Conservation (phyloP, 1,140 invertebrate species). For the Aphaenogaster rudis region DNA sequence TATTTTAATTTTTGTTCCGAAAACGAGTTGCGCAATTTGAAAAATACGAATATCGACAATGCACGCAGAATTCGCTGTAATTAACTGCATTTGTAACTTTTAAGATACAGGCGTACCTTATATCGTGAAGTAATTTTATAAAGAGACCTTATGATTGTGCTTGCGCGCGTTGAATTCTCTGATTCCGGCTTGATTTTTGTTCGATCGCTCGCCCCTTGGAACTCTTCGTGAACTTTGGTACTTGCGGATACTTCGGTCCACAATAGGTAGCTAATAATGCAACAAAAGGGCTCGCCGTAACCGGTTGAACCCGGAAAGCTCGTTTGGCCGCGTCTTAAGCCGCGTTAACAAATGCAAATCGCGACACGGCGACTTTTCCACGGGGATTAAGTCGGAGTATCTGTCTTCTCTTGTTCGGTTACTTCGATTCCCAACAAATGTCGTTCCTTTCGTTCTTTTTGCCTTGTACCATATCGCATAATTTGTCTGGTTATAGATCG, state of each 20-base stretch:
- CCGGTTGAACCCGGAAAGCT: constrained; percentile 82
- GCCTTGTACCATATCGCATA: neutral
- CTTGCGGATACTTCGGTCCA: constrained; percentile 51
- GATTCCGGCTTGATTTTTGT: constrained; percentile 16
- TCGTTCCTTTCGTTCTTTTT: constrained; percentile 18
- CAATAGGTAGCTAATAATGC: constrained; percentile 78
- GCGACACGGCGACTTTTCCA: constrained; percentile 73
- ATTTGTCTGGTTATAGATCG: constrained; percentile 23
- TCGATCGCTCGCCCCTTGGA: neutral
- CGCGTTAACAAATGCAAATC: constrained; percentile 81
- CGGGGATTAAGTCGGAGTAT: constrained; percentile 72
- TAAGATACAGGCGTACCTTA: neutral
- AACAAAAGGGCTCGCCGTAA: constrained; percentile 71
- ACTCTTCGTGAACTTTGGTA: constrained; percentile 8
- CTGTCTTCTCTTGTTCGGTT: constrained; percentile 59
- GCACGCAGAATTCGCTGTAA: neutral
- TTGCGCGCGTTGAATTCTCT: neutral
- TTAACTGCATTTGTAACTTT: constrained; percentile 23
- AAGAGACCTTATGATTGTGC: neutral
- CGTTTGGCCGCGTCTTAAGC: constrained; percentile 73
- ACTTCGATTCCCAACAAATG: constrained; percentile 57
- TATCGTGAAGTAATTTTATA: neutral
- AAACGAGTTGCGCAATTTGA: neutral
- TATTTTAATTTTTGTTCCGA: neutral
- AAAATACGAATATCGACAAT: neutral